These are phyloP conservation scores for Etheostoma perlongum DNA, from an alignment of 2,797 vertebrate genomes.

Conservation along the genomic window DNA sequence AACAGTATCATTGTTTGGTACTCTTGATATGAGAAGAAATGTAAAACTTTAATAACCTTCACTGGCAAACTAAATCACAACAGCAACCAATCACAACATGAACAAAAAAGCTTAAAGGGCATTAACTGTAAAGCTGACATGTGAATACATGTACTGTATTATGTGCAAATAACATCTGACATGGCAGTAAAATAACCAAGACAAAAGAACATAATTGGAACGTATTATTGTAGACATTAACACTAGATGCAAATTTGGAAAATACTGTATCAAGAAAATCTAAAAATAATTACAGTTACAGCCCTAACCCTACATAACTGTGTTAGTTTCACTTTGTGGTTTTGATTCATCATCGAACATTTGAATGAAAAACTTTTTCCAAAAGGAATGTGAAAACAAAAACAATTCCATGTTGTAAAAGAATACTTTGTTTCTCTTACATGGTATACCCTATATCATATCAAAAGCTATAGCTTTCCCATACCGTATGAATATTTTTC, in stretches of 20 bases:
- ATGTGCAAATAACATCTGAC: background rate
- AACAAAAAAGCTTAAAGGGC: too few species aligned
- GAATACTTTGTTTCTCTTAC: background rate
- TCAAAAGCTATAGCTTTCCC: background rate
- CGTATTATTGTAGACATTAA: background rate
- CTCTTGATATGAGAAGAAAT: background rate
- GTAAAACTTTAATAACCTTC: conserved; percentile 10
- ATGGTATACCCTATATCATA: too few species aligned
- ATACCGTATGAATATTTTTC: background rate
- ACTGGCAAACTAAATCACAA: background rate
- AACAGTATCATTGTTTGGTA: background rate
- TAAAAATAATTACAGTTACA: background rate
- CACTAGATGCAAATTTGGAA: background rate
- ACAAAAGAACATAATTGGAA: background rate
- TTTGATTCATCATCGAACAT: conserved; percentile 9
- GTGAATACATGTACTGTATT: background rate
- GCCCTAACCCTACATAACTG: too few species aligned
- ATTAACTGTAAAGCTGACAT: background rate
- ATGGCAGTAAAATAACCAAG: background rate
- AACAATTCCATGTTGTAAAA: background rate
- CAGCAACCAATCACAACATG: background rate
- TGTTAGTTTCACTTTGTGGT: background rate
- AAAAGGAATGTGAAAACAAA: background rate
- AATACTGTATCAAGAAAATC: background rate
- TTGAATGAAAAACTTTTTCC: background rate